phyloP scores from a whole-genome alignment of 2,797 vertebrate species.

The Aeoliscus strigatus region DNA sequence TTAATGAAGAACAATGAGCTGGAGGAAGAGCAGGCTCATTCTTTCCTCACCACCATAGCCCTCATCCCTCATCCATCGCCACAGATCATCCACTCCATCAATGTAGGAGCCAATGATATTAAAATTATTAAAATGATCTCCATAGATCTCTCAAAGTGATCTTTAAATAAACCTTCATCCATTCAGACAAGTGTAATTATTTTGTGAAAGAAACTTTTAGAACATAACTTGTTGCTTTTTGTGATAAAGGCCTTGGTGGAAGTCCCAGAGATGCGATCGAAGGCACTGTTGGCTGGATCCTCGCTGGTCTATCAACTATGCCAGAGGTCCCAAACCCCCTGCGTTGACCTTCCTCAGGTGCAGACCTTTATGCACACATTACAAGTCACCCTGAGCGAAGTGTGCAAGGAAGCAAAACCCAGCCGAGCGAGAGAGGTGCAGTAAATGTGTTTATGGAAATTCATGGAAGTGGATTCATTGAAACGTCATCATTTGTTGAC shows the following conservation, averaged over 20 bases:
- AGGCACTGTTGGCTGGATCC: slow-evolving; percentile 73
- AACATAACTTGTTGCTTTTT: slow-evolving; percentile 9
- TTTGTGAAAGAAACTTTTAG: background rate
- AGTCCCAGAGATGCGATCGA: slow-evolving; percentile 56
- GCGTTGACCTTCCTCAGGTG: slow-evolving; percentile 68
- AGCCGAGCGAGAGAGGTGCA: slow-evolving; percentile 51
- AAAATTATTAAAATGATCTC: background rate
- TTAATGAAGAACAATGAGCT: slow-evolving; percentile 72
- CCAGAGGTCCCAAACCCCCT: slow-evolving; percentile 55
- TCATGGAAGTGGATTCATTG: background rate
- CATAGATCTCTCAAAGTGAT: background rate
- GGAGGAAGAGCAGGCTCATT: slow-evolving; percentile 68
- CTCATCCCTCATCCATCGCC: slow-evolving; percentile 76
- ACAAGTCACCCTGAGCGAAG: slow-evolving; percentile 58
- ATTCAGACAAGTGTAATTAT: too few relatives aligned
- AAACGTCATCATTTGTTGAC: background rate
- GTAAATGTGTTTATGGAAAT: background rate
- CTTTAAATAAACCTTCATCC: background rate
- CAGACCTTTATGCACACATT: slow-evolving; percentile 70
- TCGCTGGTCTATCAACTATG: slow-evolving; percentile 79
- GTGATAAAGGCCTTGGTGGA: slow-evolving; percentile 72
- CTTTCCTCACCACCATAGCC: slow-evolving; percentile 75
- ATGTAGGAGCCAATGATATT: slow-evolving; percentile 65
- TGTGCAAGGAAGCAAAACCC: slow-evolving; percentile 52
- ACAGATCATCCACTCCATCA: slow-evolving; percentile 73